phyloP scores from a whole-genome alignment of 2,113 vertebrate species.

The Colistium nudipinnis region DNA sequence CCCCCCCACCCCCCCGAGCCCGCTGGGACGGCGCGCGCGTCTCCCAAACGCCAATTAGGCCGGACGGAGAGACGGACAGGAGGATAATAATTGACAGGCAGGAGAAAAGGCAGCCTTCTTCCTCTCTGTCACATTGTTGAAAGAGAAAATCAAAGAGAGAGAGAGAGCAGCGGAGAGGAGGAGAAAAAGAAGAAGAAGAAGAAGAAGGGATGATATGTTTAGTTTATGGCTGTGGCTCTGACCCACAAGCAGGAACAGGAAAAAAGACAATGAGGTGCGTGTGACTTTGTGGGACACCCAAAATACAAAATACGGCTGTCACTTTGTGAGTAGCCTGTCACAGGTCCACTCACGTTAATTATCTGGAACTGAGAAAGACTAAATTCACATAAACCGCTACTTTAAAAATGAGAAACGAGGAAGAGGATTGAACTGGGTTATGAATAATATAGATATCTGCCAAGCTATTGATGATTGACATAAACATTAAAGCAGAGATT shows the following conservation, averaged over 20 bases:
- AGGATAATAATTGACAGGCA: constrained; percentile 90
- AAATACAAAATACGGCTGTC: too few species aligned
- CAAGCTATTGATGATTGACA: too few species aligned
- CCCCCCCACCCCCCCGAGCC: too few species aligned
- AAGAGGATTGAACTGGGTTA: too few species aligned
- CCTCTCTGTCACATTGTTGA: constrained; percentile 55
- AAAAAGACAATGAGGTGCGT: constrained; percentile 5
- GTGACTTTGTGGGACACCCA: constrained; percentile 20
- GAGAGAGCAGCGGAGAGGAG: constrained; percentile 31
- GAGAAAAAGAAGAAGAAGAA: constrained; percentile 56
- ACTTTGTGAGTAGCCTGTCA: constrained; percentile 31
- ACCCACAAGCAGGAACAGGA: background rate
- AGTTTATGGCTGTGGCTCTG: constrained; percentile 10
- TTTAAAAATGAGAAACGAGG: too few species aligned
- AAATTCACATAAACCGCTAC: background rate
- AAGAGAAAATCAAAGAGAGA: constrained; percentile 60
- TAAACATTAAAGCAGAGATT: too few species aligned
- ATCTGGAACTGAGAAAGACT: constrained; percentile 23
- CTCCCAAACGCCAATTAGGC: constrained; percentile 95
- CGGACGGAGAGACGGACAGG: constrained; percentile 83
- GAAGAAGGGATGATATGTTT: constrained; percentile 47
- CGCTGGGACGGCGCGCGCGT: constrained; percentile 85
- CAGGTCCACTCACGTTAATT: constrained; percentile 8
- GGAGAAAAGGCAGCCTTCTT: constrained; percentile 82
- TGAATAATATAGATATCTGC: too few species aligned